A percentile compares a stretch with the other conserved stretches of the same genome.
Evolutionary conservation across 2,113 vertebrate species (phyloP).

Genomic region (Australoheros scitulus): DNA sequence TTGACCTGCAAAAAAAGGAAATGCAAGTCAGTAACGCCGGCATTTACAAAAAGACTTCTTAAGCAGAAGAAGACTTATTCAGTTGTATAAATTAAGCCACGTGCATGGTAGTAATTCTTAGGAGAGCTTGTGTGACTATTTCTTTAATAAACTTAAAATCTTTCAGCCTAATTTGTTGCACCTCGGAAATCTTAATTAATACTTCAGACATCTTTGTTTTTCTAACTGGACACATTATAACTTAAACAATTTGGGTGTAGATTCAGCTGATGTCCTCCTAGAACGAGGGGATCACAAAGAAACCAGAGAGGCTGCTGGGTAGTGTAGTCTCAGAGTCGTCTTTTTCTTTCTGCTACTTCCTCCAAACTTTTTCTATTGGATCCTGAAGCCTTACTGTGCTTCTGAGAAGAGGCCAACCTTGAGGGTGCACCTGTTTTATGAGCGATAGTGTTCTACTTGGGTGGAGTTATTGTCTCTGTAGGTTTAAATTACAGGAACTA

Average conservation of each 20-base stretch:
- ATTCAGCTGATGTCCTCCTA: not conserved
- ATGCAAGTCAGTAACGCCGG: not conserved
- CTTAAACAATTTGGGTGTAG: not conserved
- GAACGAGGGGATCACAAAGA: conserved; percentile 30
- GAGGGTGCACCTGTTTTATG: conserved; percentile 49
- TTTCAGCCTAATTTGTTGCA: not conserved
- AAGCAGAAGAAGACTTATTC: not conserved
- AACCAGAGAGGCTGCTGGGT: conserved; percentile 62
- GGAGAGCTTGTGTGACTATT: not conserved
- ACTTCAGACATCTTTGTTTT: not conserved
- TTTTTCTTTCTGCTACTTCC: conserved; percentile 9
- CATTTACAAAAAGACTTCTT: not conserved
- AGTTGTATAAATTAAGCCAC: not conserved
- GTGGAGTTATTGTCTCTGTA: conserved; percentile 6
- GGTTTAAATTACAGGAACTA: not conserved
- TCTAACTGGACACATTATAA: not conserved
- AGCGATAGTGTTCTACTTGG: conserved; percentile 11
- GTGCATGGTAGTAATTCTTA: no score
- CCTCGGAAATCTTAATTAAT: not conserved
- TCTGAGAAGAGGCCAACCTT: conserved; percentile 57
- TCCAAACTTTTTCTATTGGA: conserved; percentile 49
- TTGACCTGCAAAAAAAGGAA: not conserved
- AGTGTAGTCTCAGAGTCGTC: conserved; percentile 32
- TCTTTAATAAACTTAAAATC: not conserved
- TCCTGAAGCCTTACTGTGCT: conserved; percentile 75